These are phyloP conservation scores for Drosophila repletoides DNA, from an alignment of 1,140 invertebrate species.

Conservation along the genomic window DNA sequence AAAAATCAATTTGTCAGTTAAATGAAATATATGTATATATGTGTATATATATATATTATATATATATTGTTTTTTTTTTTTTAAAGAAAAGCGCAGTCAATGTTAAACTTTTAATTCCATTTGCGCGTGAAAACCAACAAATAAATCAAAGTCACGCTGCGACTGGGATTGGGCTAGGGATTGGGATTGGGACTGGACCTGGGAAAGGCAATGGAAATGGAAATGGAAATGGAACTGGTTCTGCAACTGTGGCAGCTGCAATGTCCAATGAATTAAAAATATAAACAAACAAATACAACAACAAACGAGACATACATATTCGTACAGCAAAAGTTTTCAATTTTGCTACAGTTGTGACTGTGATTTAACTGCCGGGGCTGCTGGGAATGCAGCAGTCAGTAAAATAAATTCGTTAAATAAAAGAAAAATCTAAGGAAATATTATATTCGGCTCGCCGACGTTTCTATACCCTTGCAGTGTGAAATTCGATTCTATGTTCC, in stretches of 20 bases:
- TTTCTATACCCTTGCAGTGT: no score
- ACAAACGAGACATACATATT: conserved; percentile 19
- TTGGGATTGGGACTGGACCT: conserved; percentile 2
- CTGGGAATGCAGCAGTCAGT: conserved; percentile 16
- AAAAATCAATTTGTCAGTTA: conserved; percentile 71
- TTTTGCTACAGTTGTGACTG: conserved; percentile 60
- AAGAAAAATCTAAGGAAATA: no score
- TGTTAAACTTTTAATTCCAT: conserved; percentile 74
- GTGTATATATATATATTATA: no score
- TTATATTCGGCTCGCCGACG: no score
- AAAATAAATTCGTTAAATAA: conserved; percentile 51
- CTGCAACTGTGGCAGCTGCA: conserved; percentile 49
- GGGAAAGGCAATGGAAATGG: conserved; percentile 8
- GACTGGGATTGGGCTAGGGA: conserved; percentile 21
- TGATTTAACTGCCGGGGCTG: conserved; percentile 62
- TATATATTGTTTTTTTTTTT: conserved; percentile 8
- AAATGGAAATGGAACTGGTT: neutral
- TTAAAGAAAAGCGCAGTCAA: conserved; percentile 38
- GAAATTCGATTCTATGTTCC: no score
- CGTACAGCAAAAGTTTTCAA: conserved; percentile 65
- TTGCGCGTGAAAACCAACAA: conserved; percentile 55
- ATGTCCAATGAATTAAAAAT: conserved; percentile 65
- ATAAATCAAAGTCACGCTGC: conserved; percentile 64
- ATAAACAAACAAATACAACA: conserved; percentile 38
- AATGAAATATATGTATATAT: conserved; percentile 34